These are phyloP conservation scores for Bilobella aurantiaca DNA, from an alignment of 1,140 invertebrate species.

Conservation along the genomic window DNA sequence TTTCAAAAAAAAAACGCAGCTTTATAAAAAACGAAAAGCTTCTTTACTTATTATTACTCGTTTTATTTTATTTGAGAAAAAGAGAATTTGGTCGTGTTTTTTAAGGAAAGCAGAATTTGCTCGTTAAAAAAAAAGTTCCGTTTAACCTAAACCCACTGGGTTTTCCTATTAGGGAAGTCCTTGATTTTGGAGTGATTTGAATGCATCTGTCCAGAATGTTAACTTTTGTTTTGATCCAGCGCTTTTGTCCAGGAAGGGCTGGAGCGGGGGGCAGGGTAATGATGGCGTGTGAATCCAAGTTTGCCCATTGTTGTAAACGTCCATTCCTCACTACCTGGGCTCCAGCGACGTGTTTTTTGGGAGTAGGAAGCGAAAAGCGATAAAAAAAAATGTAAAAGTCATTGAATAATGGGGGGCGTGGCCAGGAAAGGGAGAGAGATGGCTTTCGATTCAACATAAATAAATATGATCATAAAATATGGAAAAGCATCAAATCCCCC, in stretches of 20 bases:
- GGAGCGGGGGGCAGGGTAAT: not conserved
- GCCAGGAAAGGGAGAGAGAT: not conserved
- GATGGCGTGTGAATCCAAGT: constrained; percentile 1
- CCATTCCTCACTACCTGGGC: not conserved
- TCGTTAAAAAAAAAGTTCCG: too few species aligned
- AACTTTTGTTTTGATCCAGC: too few species aligned
- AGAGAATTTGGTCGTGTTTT: too few species aligned
- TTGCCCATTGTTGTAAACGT: not conserved
- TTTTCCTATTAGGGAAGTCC: too few species aligned
- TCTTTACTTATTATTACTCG: too few species aligned
- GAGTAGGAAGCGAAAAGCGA: not conserved
- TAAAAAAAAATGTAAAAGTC: constrained; percentile 9
- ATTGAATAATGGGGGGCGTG: constrained; percentile 7
- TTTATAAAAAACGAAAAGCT: too few species aligned
- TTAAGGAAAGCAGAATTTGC: too few species aligned
- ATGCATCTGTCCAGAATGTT: too few species aligned
- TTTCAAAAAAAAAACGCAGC: too few species aligned
- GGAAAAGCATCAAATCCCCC: not conserved
- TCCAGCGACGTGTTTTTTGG: not conserved
- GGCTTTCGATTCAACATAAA: constrained; percentile 3
- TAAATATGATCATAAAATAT: constrained; percentile 10
- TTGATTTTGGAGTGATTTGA: not conserved
- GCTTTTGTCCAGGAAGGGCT: too few species aligned
- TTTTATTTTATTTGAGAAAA: too few species aligned
- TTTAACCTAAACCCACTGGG: too few species aligned